Base-by-base conservation (phyloP, 2,888 invertebrate genomes). In the Dicycla oo region DNA sequence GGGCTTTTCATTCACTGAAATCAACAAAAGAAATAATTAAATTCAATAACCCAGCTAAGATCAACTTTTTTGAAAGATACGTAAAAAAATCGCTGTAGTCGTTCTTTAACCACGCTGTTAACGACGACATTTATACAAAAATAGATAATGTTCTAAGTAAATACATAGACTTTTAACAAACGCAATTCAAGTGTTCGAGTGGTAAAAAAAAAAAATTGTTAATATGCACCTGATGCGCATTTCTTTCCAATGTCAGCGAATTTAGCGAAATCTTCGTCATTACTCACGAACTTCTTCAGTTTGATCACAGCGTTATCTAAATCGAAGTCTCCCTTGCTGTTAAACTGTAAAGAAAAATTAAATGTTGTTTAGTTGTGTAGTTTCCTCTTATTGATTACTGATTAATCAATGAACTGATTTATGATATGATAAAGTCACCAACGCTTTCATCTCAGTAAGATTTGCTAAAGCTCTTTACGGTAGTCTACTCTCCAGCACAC, bases 1-100 rank as follows among this genome's bases (percentile, higher is more conserved):
- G 18, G 85, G 45, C 69, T 88, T 71, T 1, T 85, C 79, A 54
- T 87, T 87, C 5, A 89, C 89, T 88, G 83, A 45, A 69, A 83
- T 26, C 11, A 67, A 18, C 4, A 67, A 2, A 63, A 30, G 10
- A 58, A 65, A 56, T 26, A 49, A 51, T 23, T n/a, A 40, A 49
- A 30, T 11, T 20, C 15, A 15, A 6, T 8, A 11, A 57, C 34
- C 23, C 43, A 20, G 15, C 15, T 49, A n/a, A 10, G n/a, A 49
- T 11, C 34, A n/a, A 3, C 0, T 2, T 34, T 34, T 34, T 34
- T 34, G 0, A 34, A 34, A 34, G 34, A 34, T 34, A 34, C 34
- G 3, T 2, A 34, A 34, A n/a, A n/a, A n/a, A n/a, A n/a, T n/a
- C n/a, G n/a, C n/a, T n/a, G n/a, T n/a, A n/a, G n/a, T 34, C n/a